A percentile compares a stretch with the other conserved stretches of the same genome.
phyloP scores from a whole-genome alignment of 2,888 invertebrate genomes.

The Homarus gammarus region DNA sequence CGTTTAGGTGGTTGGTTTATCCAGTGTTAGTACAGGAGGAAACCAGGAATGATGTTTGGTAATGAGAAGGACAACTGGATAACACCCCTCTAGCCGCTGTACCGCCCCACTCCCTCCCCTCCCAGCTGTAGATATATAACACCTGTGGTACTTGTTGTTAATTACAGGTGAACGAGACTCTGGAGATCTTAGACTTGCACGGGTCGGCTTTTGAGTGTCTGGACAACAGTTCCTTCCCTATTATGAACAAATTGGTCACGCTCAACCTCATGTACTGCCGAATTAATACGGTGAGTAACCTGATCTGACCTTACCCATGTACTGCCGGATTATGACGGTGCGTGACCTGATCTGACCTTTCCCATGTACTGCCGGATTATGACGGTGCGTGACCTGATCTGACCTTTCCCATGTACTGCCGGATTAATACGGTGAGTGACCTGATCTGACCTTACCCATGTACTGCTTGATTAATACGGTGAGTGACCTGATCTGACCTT shows the following conservation, averaged over 20 bases:
- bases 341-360: not conserved
- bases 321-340: too few species aligned
- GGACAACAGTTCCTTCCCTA: conserved; percentile 67
- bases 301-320: too few species aligned
- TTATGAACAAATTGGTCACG: conserved; percentile 27
- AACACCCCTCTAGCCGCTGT: too few species aligned
- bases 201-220: conserved; percentile 60
- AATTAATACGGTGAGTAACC: conserved; percentile 52
- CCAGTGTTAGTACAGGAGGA: too few species aligned
- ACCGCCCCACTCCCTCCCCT: too few species aligned
- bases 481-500: not conserved
- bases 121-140: too few species aligned
- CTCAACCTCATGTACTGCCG: conserved; percentile 66
- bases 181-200: conserved; percentile 56
- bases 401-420: not conserved
- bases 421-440: not conserved
- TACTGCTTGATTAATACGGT: not conserved
- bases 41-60: too few species aligned
- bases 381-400: not conserved
- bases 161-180: conserved; percentile 41
- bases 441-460: not conserved
- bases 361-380: not conserved
- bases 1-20: too few species aligned
- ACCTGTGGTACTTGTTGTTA: too few species aligned
- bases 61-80: too few species aligned